phyloP scores from a whole-genome alignment of 2,888 invertebrate genomes.

The Lacanobia oleracea region DNA sequence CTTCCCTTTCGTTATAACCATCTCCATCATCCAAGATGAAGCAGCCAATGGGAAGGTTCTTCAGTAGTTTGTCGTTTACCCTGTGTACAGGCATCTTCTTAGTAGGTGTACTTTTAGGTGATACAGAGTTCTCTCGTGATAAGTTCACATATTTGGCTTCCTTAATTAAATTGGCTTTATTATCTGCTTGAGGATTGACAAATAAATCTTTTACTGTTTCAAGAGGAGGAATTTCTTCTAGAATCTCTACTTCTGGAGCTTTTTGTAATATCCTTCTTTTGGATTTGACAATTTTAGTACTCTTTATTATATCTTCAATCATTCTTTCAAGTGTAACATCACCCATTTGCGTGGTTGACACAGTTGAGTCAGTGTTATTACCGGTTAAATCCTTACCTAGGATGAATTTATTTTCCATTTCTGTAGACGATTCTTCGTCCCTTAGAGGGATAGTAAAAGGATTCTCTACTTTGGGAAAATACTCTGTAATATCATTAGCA shows the following conservation, averaged over 20 bases:
- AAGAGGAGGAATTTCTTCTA: constrained; percentile 78
- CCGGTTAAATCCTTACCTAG: constrained; percentile 80
- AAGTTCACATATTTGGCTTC: constrained; percentile 86
- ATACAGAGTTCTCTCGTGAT: constrained; percentile 86
- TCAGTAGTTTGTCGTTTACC: constrained; percentile 83
- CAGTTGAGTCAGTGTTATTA: constrained; percentile 84
- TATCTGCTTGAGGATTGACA: constrained; percentile 84
- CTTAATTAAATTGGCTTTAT: constrained; percentile 84
- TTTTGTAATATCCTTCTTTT: constrained; percentile 82
- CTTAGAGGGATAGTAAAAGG: constrained; percentile 81
- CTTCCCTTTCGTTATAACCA: constrained; percentile 88
- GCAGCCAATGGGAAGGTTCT: constrained; percentile 86
- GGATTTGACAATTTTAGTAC: constrained; percentile 88
- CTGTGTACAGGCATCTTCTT: constrained; percentile 82
- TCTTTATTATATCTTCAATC: constrained; percentile 92
- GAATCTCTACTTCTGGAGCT: constrained; percentile 67
- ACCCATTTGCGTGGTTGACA: constrained; percentile 89
- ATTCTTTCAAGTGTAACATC: constrained; percentile 90
- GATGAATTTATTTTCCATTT: constrained; percentile 89
- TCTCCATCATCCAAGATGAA: constrained; percentile 87
- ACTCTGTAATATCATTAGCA: constrained; percentile 86
- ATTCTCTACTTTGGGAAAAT: constrained; percentile 88
- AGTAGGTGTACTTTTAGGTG: constrained; percentile 82
- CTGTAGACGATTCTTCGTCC: constrained; percentile 87
- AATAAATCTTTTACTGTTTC: constrained; percentile 83